Base-by-base conservation (phyloP, 2,888 invertebrate genomes). In the Parasteatoda lunata region DNA sequence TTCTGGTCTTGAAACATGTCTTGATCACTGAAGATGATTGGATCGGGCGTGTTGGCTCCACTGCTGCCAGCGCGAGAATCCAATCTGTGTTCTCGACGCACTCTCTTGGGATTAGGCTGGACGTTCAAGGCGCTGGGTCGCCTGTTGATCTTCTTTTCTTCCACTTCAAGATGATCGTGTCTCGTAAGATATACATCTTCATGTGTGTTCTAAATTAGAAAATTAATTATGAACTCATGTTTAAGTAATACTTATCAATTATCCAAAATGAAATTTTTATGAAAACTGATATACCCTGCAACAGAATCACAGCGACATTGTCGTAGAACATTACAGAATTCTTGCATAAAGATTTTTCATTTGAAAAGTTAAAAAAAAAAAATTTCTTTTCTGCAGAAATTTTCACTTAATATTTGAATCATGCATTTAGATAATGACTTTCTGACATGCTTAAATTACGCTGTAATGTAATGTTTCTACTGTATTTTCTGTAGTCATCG, bases 141-240 rank as follows among this genome's bases (percentile, higher is more conserved):
- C 4, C 80, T 13, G 66, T 77, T 69, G 45, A 78, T 73, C 48
- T 95, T 95, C 89, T 95, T 95, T 92, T 98, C 98, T 89, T 96
- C 95, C 11, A 93, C 93, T 92, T 96, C 96, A 89, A 95, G 95
- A 89, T 95, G 94, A 76, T 94, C 94, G 92, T 98, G 98, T 3
- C 97, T 94, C 68, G 93, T 91, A 4, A 93, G 91, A 90, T 95
- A 94, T 0, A 95, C 94, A 86, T 95, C 94, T 87, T 97, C 97
- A 0, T 96, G 95, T 86, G 96, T 93, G 92, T 97, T 97, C 85
- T 85, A n/a, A 47, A 59, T 59, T 15, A 15, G n/a, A 13, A 6
- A n/a, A 52, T 52, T 47, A 30, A 47, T 48, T 45, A 48, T 13
- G 1, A 0, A 47, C 5, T 6, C 8, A 0, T 15, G 8, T 66